These are phyloP conservation scores for Macrosoma leucophasiata DNA, from an alignment of 2,888 invertebrate genomes.

Conservation along the genomic window DNA sequence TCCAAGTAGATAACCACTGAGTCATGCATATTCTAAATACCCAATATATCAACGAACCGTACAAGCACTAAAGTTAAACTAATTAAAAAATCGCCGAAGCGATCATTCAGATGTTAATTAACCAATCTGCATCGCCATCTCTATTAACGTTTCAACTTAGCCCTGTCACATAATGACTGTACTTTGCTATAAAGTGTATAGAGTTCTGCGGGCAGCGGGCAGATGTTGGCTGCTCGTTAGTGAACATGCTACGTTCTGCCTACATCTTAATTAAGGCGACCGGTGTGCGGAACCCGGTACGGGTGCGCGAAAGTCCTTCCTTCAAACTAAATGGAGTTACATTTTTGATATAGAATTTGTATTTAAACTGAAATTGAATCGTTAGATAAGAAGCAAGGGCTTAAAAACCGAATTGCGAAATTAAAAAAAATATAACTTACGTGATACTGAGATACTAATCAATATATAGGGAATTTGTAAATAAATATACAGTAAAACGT, in stretches of 20 bases:
- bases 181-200: conserved; percentile 12
- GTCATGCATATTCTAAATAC: no score
- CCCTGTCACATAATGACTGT: conserved; percentile 19
- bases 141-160: conserved; percentile 24
- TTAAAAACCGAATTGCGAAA: no score
- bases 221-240: conserved; percentile 67
- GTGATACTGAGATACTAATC: no score
- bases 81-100: conserved; percentile 20
- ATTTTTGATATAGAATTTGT: no score
- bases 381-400: no score
- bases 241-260: conserved; percentile 58
- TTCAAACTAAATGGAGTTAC: no score
- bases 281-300: conserved; percentile 26
- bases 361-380: no score
- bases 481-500: no score
- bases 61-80: conserved; percentile 15
- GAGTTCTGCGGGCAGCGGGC: conserved; percentile 37
- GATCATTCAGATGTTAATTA: conserved; percentile 23
- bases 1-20: no score
- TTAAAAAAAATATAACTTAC: no score
- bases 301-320: conserved; percentile 21
- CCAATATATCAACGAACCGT: no score
- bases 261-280: conserved; percentile 68
- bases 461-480: no score
- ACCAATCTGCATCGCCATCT: conserved; percentile 18